A percentile compares a stretch with the other conserved stretches of the same genome.
Conservation (phyloP, 2,888 invertebrate genomes). For the Brachylomia viminalis region DNA sequence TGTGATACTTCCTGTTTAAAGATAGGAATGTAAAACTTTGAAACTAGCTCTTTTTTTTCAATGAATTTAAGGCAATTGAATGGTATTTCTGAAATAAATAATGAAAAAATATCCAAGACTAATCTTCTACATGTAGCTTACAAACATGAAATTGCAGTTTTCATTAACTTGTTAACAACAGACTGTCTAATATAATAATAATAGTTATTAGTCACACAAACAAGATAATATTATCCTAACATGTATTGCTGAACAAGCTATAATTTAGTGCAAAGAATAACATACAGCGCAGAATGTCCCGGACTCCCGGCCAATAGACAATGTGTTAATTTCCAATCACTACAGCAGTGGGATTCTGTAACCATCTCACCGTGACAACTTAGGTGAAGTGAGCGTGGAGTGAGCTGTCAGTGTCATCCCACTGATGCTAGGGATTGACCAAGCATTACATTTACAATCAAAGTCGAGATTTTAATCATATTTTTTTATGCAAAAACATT, state of each 20-base stretch:
- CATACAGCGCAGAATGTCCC: neutral
- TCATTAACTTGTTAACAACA: neutral
- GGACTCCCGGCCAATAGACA: neutral
- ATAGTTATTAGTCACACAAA: neutral
- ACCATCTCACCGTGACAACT: no score
- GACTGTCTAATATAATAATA: slow-evolving; percentile 13
- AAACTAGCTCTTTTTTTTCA: slow-evolving; percentile 16
- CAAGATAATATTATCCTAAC: neutral
- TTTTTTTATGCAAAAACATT: no score
- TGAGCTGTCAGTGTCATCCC: no score
- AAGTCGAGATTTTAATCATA: no score
- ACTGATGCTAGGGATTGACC: no score
- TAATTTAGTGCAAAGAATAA: slow-evolving; percentile 7
- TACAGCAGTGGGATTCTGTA: no score
- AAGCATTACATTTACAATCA: no score
- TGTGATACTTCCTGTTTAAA: slow-evolving; percentile 76
- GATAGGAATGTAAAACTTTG: slow-evolving; percentile 36
- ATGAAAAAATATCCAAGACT: neutral
- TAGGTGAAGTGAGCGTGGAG: no score
- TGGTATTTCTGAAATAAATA: neutral
- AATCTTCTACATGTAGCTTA: neutral
- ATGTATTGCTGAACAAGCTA: neutral
- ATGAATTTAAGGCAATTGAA: neutral
- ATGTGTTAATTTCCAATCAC: neutral
- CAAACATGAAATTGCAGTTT: neutral